phyloP scores from a whole-genome alignment of 2,113 vertebrate genomes.

The Triplophysa siluroides region DNA sequence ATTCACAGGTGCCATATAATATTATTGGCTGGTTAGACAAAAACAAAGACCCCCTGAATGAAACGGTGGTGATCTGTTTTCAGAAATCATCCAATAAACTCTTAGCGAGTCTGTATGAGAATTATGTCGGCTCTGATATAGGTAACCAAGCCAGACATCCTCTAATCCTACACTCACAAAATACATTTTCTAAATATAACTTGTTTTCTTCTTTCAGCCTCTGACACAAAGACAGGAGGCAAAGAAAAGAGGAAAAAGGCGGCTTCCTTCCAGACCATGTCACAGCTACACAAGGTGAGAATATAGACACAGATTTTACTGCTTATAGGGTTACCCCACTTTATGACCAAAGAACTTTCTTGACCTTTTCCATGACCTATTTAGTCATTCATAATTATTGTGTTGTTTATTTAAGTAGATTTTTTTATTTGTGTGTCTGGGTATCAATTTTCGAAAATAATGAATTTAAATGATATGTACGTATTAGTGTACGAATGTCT shows the following conservation, averaged over 20 bases:
- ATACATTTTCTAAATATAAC: neutral
- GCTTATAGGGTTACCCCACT: neutral
- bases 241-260: constrained; percentile 94
- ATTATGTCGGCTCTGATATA: constrained; percentile 79
- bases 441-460: too few relatives aligned
- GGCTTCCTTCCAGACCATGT: constrained; percentile 93
- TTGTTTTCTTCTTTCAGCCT: constrained; percentile 57
- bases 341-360: too few relatives aligned
- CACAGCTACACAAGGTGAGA: constrained; percentile 91
- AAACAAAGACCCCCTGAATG: constrained; percentile 93
- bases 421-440: too few relatives aligned
- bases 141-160: constrained; percentile 65
- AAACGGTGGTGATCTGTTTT: constrained; percentile 87
- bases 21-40: constrained; percentile 91
- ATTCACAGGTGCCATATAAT: constrained; percentile 87
- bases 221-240: constrained; percentile 72
- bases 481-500: too few relatives aligned
- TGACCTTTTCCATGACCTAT: too few relatives aligned
- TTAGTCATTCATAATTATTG: too few relatives aligned
- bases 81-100: constrained; percentile 92
- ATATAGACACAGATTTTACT: neutral
- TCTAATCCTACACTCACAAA: neutral
- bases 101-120: constrained; percentile 85
- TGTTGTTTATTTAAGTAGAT: too few relatives aligned
- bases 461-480: too few relatives aligned